phyloP scores from a whole-genome alignment of 1,140 invertebrate species.

The Caenorhabditis inopinata region DNA sequence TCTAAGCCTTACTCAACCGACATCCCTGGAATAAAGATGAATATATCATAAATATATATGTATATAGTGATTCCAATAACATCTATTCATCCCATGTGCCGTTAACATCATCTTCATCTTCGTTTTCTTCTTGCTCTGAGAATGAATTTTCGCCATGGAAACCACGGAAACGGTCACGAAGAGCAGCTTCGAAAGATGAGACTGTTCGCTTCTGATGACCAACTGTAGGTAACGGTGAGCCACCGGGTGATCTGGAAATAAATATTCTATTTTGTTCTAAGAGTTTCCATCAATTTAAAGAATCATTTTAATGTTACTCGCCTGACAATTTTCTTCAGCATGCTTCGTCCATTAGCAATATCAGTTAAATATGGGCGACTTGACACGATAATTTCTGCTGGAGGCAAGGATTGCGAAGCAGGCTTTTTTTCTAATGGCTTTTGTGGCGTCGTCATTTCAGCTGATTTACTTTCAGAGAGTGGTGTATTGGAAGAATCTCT shows the following conservation, averaged over 20 bases:
- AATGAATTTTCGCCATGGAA: constrained; percentile 10
- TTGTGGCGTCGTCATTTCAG: background rate
- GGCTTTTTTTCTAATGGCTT: background rate
- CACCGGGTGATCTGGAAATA: background rate
- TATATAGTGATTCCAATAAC: background rate
- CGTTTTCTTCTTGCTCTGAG: constrained; percentile 23
- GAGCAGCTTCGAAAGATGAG: constrained; percentile 2
- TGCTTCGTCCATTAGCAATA: background rate
- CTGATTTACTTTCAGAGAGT: background rate
- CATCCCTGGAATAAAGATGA: background rate
- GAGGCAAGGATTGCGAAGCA: background rate
- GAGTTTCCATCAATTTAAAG: too few species aligned
- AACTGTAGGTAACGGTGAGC: background rate
- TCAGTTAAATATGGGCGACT: background rate
- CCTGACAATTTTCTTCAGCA: constrained; percentile 5
- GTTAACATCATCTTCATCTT: constrained; percentile 1
- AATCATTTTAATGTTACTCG: background rate
- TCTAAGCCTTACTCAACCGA: too few species aligned
- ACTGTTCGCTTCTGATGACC: background rate
- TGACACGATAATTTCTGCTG: background rate
- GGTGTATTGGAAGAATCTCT: background rate
- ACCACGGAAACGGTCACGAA: constrained; percentile 3
- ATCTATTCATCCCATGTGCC: constrained; percentile 12
- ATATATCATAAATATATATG: background rate
- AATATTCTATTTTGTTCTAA: background rate